Base-by-base conservation (phyloP, 2,113 vertebrate genomes). In the Vombatus ursinus region DNA sequence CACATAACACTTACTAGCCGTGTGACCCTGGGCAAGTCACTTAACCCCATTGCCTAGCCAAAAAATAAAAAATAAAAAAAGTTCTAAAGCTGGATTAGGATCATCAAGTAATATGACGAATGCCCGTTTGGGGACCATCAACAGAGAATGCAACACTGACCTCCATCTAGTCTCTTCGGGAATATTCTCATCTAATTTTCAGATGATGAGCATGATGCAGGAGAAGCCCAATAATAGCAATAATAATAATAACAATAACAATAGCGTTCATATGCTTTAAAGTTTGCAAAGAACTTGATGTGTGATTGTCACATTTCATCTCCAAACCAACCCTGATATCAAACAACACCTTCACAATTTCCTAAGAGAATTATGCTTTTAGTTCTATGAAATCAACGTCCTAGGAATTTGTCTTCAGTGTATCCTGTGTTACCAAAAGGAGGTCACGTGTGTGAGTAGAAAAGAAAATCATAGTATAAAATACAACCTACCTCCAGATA, bases 191-290 rank as follows among this genome's bases (percentile, higher is more conserved):
- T 49, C 53, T 77, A 49, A 93, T 92, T 25, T 97, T 96, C 93
- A 95, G 93, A 94, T 95, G 68, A 54, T 97, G 91, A 54, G 92
- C 96, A 95, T 92, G 95, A 92, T 94, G 94, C 9, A 50, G 94
- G 97, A 48, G 93, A 97, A 96, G 94, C 90, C 93, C 28, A 68
- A 94, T 93, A 53, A 90, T 23, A 89, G 52, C 48, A 49, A 49
- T 49, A 49, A 49, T 2, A 52, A 52, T 16, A 6, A 50, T 50
- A 52, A 93, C 91, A 94, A 96, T 94, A 92, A 96, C 91, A 96
- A 93, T 52, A n/a, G 37, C n/a, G 89, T 7, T n/a, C 11, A 25
- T 94, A 68, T 31, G 10, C 31, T 61, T 12, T 31, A 31, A 37
- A 61, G 57, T 14, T 61, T 12, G 28, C 10, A 0, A 61, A 68